Evolutionary conservation across 53 echinoderm and acorn worm genomes (phyloP).

Genomic region (Pentamera pediparva): DNA sequence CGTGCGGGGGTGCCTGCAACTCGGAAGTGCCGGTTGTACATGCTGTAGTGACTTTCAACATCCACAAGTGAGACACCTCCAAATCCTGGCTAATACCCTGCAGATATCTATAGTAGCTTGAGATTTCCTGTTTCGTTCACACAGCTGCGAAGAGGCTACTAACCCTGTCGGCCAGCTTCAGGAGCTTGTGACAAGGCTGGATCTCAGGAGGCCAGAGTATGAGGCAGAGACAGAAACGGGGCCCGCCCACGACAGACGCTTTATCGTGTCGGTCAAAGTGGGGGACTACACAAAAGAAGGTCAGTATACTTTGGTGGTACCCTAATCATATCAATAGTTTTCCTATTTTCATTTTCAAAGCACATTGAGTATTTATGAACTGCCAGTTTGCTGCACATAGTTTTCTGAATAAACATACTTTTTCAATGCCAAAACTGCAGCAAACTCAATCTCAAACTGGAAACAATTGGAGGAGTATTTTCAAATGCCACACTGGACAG

Average conservation of each 20-base stretch:
- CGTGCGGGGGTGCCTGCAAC: too few species aligned
- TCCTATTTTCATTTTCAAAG: too few species aligned
- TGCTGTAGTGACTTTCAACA: too few species aligned
- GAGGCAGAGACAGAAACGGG: conserved; percentile 71
- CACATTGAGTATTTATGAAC: background rate
- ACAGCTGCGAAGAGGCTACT: conserved; percentile 27
- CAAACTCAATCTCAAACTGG: background rate
- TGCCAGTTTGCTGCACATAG: background rate
- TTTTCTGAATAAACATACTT: too few species aligned
- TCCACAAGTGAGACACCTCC: too few species aligned
- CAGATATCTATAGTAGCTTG: too few species aligned
- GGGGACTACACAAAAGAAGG: conserved; percentile 84
- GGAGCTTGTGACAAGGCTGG: conserved; percentile 70
- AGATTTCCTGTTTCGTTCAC: background rate
- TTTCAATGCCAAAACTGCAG: too few species aligned
- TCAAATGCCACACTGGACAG: too few species aligned
- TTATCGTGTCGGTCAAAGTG: conserved; percentile 64
- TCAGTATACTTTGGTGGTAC: background rate
- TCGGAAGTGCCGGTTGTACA: too few species aligned
- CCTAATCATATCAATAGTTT: background rate
- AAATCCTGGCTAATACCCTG: too few species aligned
- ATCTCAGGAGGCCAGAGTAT: conserved; percentile 89
- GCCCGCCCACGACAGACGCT: conserved; percentile 82
- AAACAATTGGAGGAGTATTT: too few species aligned
- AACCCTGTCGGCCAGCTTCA: conserved; percentile 96